Percentiles rank a stretch among this genome's conserved stretches.
Conservation (phyloP, 2,888 invertebrate genomes). For the Hermodice carunculata region DNA sequence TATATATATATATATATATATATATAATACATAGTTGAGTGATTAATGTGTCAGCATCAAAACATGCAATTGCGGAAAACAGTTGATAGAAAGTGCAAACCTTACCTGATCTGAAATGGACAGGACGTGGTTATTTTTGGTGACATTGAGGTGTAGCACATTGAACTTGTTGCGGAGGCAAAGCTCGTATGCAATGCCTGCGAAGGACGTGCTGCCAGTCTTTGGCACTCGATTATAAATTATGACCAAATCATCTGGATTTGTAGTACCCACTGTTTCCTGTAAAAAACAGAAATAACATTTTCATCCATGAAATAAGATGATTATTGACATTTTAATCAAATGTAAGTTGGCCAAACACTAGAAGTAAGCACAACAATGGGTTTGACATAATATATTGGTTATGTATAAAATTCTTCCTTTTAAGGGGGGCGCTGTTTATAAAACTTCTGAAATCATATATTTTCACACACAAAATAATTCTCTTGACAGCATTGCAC, state of each 20-base stretch:
- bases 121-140: constrained; percentile 95
- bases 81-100: background rate
- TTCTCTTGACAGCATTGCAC: too few species aligned
- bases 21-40: background rate
- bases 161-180: constrained; percentile 82
- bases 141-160: constrained; percentile 95
- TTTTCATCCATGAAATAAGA: too few species aligned
- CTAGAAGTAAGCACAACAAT: too few species aligned
- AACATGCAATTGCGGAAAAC: background rate
- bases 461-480: too few species aligned
- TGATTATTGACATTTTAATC: too few species aligned
- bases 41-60: background rate
- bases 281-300: too few species aligned
- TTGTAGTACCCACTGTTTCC: too few species aligned
- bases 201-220: constrained; percentile 96
- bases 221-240: constrained; percentile 98
- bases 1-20: background rate
- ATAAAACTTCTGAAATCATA: too few species aligned
- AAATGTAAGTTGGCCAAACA: too few species aligned
- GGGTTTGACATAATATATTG: too few species aligned
- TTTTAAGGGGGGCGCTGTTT: too few species aligned
- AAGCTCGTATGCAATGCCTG: constrained; percentile 89
- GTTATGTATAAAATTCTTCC: too few species aligned
- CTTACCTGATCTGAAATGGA: constrained; percentile 89
- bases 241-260: constrained; percentile 74